Evolutionary conservation across 2,888 invertebrate genomes (phyloP), one percentile per base, ranked within the genome.

Genomic region (Latrodectus elegans): DNA sequence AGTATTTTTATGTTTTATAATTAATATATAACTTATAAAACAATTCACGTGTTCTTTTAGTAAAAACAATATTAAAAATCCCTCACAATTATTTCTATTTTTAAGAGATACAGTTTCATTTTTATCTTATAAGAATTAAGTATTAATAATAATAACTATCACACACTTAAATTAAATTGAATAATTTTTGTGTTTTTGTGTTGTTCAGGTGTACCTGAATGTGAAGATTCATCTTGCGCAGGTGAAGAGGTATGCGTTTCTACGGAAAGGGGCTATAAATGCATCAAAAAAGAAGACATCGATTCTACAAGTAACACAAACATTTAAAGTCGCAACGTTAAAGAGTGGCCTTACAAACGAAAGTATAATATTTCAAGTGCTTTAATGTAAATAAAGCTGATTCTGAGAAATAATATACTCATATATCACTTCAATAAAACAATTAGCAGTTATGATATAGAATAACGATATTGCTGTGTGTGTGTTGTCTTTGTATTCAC

Each of bases 201-300:
- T 8, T n/a, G 15, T 68, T 15, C n/a, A 77, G 77, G 53, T 52
- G 68, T 77, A 8, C 77, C 77, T 14, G 67, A 77, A 53, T 77
- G 77, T 53, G 77, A 77, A 77, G 77, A 77, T 68, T 68, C 77
- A 2, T 77, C 77, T 0, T 77, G 77, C 15, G 53, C 68, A 4
- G n/a, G 68, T 52, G 77, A 70, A 52, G 68, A 77, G 68, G 26
- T 53, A 2, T 77, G 77, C 8, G 49, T 77, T 15, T 77, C 77
- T 26, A 77, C 55, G 10, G 53, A 68, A 68, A 77, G 22, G 4
- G 77, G 77, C 10, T 77, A 77, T 52, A 26, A 26, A 68, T 77
- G 77, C 11, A 22, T 77, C 1, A 77, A 67, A 14, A 53, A 17
- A 26, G 53, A 22, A 8, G 68, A 77, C 52, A 51, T 38, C 8